These are phyloP conservation scores for Trachurus trachurus DNA, from an alignment of 2,797 vertebrate genomes.

Conservation along the genomic window DNA sequence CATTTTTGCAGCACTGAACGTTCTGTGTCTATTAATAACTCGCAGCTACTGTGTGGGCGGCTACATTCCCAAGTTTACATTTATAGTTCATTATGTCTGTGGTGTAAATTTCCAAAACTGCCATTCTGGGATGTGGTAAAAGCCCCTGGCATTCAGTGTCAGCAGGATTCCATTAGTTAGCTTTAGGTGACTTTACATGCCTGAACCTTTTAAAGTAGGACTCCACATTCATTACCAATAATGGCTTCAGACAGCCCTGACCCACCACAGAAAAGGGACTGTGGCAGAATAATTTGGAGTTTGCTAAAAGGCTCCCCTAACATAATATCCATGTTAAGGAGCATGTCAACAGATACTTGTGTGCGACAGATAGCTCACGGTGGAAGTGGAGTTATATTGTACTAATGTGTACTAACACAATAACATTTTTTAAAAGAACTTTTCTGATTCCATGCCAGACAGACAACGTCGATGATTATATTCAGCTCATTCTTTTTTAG, in stretches of 20 bases:
- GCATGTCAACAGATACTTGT: constrained; percentile 92
- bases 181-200: constrained; percentile 88
- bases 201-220: constrained; percentile 90
- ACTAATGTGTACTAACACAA: constrained; percentile 83
- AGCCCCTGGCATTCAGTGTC: constrained; percentile 81
- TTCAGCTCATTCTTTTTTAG: constrained; percentile 38
- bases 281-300: constrained; percentile 88
- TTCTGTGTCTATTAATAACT: constrained; percentile 76
- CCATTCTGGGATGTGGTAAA: constrained; percentile 83
- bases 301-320: constrained; percentile 89
- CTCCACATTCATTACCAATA: constrained; percentile 90
- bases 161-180: constrained; percentile 90
- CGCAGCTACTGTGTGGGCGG: constrained; percentile 71
- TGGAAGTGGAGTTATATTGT: constrained; percentile 82
- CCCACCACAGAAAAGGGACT: constrained; percentile 84
- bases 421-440: constrained; percentile 81
- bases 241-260: constrained; percentile 89
- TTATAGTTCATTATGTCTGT: constrained; percentile 82
- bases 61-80: constrained; percentile 79
- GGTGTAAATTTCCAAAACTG: constrained; percentile 81
- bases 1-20: constrained; percentile 52
- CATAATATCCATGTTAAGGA: constrained; percentile 91
- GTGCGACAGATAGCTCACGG: constrained; percentile 81
- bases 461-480: constrained; percentile 54
- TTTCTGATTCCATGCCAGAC: constrained; percentile 59